phyloP scores from a whole-genome alignment of 1,140 invertebrate species.

The Centruroides sculpturatus region DNA sequence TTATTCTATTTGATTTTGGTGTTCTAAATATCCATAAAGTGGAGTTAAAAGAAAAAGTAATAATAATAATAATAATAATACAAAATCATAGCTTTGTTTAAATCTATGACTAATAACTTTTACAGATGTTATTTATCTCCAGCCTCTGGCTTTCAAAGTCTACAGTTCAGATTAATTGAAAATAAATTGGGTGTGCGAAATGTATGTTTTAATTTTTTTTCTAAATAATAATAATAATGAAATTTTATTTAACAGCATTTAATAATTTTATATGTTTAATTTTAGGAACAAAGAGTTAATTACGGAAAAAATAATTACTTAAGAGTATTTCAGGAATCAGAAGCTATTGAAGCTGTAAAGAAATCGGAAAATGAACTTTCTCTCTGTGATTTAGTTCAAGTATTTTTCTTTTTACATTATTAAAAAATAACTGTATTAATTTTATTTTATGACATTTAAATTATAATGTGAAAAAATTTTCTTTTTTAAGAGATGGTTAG shows the following conservation, averaged over 20 bases:
- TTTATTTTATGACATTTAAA: no score
- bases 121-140: slow-evolving; percentile 63
- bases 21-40: no score
- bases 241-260: not conserved
- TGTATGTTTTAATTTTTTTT: slow-evolving; percentile 27
- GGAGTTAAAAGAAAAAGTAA: no score
- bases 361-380: slow-evolving; percentile 71
- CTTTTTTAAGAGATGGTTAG: slow-evolving; percentile 53
- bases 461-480: not conserved
- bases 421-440: no score
- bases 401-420: slow-evolving; percentile 17
- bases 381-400: slow-evolving; percentile 64
- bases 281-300: slow-evolving; percentile 61
- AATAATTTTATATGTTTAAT: not conserved
- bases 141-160: slow-evolving; percentile 93
- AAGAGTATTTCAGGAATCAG: slow-evolving; percentile 62
- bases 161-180: slow-evolving; percentile 90
- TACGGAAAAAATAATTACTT: slow-evolving; percentile 83
- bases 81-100: no score
- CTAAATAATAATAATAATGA: not conserved
- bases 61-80: no score
- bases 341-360: slow-evolving; percentile 52
- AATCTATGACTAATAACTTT: not conserved
- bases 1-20: no score
- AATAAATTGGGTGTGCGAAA: slow-evolving; percentile 89